phyloP scores from a whole-genome alignment of 2,888 invertebrate species.

The Amphimallon solstitiale region DNA sequence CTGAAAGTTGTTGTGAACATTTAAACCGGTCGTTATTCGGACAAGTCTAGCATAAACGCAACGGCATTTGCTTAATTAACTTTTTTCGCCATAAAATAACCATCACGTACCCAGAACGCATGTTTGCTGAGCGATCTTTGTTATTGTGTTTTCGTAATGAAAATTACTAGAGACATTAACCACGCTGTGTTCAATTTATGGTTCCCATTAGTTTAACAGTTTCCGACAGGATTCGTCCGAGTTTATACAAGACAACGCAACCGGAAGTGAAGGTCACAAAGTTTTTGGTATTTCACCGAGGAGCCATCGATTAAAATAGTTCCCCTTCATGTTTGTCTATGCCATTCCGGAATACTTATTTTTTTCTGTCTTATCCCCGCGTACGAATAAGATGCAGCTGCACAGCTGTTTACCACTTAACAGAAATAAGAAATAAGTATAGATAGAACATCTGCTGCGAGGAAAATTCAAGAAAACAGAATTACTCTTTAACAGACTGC shows the following conservation, averaged over 20 bases:
- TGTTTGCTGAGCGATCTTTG: not conserved
- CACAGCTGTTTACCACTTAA: too few relatives aligned
- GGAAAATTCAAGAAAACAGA: too few relatives aligned
- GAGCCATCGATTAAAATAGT: slow-evolving; percentile 23
- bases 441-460: too few relatives aligned
- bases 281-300: slow-evolving; percentile 10
- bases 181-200: slow-evolving; percentile 2
- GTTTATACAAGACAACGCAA: not conserved
- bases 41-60: too few relatives aligned
- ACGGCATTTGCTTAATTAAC: too few relatives aligned
- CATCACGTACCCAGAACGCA: too few relatives aligned
- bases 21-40: too few relatives aligned
- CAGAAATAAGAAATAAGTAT: too few relatives aligned
- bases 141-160: too few relatives aligned
- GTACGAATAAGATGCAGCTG: not conserved
- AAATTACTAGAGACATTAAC: not conserved
- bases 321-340: not conserved
- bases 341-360: not conserved
- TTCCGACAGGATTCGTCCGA: not conserved
- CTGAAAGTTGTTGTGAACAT: too few relatives aligned
- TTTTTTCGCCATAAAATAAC: too few relatives aligned
- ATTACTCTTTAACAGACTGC: too few relatives aligned
- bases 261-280: slow-evolving; percentile 24
- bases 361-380: not conserved
- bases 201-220: not conserved